phyloP scores from a whole-genome alignment of 2,888 invertebrate genomes.

The Fragum fragum region DNA sequence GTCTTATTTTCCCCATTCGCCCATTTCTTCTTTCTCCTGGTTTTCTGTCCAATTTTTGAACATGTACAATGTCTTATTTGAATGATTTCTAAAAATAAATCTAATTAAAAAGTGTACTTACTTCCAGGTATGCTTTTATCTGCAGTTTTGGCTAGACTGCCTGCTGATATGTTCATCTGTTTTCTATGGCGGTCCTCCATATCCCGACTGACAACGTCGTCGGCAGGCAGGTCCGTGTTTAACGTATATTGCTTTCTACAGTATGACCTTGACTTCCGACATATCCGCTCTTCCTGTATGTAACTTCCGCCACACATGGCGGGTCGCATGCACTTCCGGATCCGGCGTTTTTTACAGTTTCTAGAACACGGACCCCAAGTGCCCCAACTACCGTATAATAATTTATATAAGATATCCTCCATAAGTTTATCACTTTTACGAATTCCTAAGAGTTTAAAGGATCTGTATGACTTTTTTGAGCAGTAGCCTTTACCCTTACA shows the following conservation, averaged over 20 bases:
- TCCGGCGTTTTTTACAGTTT: slow-evolving; percentile 92
- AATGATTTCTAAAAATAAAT: no score
- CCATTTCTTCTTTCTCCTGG: no score
- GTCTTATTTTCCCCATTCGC: no score
- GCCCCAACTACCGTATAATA: slow-evolving; percentile 90
- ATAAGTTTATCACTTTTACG: slow-evolving; percentile 74
- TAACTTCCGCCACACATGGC: slow-evolving; percentile 93
- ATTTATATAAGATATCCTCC: slow-evolving; percentile 81
- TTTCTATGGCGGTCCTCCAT: slow-evolving; percentile 1
- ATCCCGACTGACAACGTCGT: slow-evolving; percentile 24
- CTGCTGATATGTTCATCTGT: background rate
- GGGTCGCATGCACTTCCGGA: slow-evolving; percentile 92
- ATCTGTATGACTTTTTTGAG: slow-evolving; percentile 66
- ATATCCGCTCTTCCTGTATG: slow-evolving; percentile 94
- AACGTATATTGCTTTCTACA: slow-evolving; percentile 89
- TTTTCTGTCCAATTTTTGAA: no score
- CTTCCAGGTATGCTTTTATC: slow-evolving; percentile 9
- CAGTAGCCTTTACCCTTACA: slow-evolving; percentile 75
- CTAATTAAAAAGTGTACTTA: slow-evolving; percentile 4
- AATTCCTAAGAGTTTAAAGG: slow-evolving; percentile 73
- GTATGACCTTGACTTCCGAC: slow-evolving; percentile 93
- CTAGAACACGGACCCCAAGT: slow-evolving; percentile 94
- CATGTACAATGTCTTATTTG: no score
- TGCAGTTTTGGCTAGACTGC: background rate
- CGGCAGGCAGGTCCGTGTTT: slow-evolving; percentile 40